Conservation (phyloP, 1,140 invertebrate genomes). For the Drosophila kohkoa region DNA sequence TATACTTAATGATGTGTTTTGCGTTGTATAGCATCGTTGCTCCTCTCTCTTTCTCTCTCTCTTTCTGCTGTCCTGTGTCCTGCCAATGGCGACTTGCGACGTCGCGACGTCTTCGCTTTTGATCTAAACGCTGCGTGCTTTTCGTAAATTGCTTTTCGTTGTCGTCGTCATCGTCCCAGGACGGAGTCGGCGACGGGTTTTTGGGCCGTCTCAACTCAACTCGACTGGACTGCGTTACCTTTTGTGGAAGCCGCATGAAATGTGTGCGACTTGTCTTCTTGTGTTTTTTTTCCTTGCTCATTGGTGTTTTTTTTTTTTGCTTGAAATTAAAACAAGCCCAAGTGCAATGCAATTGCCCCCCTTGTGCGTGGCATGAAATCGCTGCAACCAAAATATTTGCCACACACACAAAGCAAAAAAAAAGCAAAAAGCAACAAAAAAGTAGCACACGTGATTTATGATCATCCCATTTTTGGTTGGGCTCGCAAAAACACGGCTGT, state of each 20-base stretch:
- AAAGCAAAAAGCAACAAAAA: slow-evolving; percentile 1
- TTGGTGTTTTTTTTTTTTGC: slow-evolving; percentile 29
- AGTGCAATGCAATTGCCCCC: slow-evolving; percentile 72
- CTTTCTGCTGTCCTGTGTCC: slow-evolving; percentile 27
- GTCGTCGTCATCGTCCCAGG: slow-evolving; percentile 44
- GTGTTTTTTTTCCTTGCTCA: slow-evolving; percentile 26
- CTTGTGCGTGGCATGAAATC: slow-evolving; percentile 71
- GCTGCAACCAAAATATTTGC: slow-evolving; percentile 80
- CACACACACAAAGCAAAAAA: slow-evolving; percentile 40
- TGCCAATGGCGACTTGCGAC: slow-evolving; percentile 60
- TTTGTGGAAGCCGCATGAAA: slow-evolving; percentile 82
- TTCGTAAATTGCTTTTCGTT: slow-evolving; percentile 83
- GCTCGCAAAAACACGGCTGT: slow-evolving; percentile 46
- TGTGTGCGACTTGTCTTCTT: slow-evolving; percentile 74
- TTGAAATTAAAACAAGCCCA: slow-evolving; percentile 44
- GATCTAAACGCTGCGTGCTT: slow-evolving; percentile 83
- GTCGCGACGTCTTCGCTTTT: slow-evolving; percentile 68
- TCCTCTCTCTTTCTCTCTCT: slow-evolving; percentile 2
- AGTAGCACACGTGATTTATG: slow-evolving; percentile 62
- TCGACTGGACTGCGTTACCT: slow-evolving; percentile 49
- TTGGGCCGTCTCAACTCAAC: slow-evolving; percentile 37
- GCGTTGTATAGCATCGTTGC: slow-evolving; percentile 75
- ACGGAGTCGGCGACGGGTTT: neutral
- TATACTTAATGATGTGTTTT: slow-evolving; percentile 85
- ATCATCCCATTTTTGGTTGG: slow-evolving; percentile 2